Percentiles rank a stretch among this genome's conserved stretches.
phyloP scores from a whole-genome alignment of 2,797 vertebrate genomes.

The Adrianichthys oophorus region DNA sequence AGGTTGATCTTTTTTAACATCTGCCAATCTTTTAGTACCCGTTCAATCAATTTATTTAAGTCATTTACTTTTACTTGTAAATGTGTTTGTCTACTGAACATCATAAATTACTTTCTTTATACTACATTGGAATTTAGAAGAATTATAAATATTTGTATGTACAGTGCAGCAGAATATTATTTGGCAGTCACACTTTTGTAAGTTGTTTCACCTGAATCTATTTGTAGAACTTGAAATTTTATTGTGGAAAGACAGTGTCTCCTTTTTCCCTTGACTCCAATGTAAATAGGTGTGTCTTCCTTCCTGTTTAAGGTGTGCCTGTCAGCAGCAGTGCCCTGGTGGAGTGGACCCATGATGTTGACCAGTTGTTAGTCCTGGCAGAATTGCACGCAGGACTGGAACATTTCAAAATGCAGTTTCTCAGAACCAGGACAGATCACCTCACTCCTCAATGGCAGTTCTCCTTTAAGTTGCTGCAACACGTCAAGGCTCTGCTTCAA shows the following conservation, averaged over 20 bases:
- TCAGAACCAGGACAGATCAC: constrained; percentile 32
- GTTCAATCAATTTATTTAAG: no score
- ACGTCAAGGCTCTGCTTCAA: constrained; percentile 57
- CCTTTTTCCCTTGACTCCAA: neutral
- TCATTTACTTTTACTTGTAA: no score
- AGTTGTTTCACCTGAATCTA: no score
- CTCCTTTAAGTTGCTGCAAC: constrained; percentile 66
- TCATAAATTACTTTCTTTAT: no score
- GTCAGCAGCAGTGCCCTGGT: constrained; percentile 54
- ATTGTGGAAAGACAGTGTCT: no score
- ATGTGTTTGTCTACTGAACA: no score
- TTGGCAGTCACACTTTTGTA: no score
- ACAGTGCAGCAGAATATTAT: no score
- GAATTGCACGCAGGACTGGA: constrained; percentile 63
- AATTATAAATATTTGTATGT: no score
- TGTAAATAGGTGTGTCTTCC: constrained; percentile 1
- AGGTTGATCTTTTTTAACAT: constrained; percentile 57
- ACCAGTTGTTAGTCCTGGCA: constrained; percentile 48
- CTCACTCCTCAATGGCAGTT: constrained; percentile 48
- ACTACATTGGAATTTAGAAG: no score
- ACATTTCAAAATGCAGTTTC: constrained; percentile 61
- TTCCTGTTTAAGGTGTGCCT: constrained; percentile 73
- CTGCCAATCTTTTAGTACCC: neutral
- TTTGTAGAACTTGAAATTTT: no score
- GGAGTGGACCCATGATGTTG: constrained; percentile 38